Percentiles rank a stretch among this genome's conserved stretches.
Conservation (phyloP, 2,113 vertebrate genomes). For the Bettongia penicillata region DNA sequence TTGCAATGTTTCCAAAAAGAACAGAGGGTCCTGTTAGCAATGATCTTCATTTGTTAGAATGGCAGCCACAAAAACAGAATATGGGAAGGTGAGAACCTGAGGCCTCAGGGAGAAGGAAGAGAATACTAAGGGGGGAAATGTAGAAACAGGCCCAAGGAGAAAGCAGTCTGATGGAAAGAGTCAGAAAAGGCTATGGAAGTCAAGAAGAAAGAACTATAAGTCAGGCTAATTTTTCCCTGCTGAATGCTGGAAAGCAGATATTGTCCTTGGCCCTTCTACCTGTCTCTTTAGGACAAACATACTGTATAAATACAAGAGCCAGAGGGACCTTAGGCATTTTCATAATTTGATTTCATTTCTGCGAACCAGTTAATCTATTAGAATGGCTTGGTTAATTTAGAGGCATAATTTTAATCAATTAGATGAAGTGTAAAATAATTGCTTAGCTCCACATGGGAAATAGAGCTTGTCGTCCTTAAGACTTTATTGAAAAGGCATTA, state of each 20-base stretch:
- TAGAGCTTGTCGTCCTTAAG: background rate
- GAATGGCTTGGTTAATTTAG: conserved; percentile 40
- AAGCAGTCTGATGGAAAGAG: background rate
- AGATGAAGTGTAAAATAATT: conserved; percentile 64
- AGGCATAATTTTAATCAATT: conserved; percentile 56
- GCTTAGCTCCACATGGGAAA: conserved; percentile 43
- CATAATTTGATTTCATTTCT: background rate
- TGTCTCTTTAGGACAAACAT: background rate
- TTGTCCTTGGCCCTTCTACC: background rate
- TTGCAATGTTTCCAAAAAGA: background rate
- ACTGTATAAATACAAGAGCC: background rate
- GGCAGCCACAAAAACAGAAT: background rate
- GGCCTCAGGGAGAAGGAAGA: background rate
- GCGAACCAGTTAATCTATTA: background rate
- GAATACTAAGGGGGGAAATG: background rate
- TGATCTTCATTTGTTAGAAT: background rate
- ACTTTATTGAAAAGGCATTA: conserved; percentile 47
- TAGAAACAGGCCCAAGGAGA: background rate
- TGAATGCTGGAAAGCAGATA: background rate
- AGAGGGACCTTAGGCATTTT: background rate
- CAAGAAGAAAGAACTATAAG: background rate
- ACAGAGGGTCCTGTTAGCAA: background rate
- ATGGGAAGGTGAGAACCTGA: background rate
- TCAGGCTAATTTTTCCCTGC: background rate
- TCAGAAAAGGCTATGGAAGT: background rate